Percentiles rank a stretch among this genome's conserved stretches.
Conservation (phyloP, 2,797 vertebrate genomes). For the Pangasius mekongensis region DNA sequence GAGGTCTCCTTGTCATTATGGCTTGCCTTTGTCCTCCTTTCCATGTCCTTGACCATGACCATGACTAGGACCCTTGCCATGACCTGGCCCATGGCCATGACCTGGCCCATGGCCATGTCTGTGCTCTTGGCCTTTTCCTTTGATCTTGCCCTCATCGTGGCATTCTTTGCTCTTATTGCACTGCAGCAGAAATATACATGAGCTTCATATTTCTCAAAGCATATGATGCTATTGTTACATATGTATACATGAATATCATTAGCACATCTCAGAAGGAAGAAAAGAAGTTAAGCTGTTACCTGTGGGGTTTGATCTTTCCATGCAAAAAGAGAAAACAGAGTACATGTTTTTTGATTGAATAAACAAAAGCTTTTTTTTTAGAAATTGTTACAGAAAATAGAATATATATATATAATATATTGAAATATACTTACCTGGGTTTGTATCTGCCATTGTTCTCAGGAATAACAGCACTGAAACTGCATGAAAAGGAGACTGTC, state of each 20-base stretch:
- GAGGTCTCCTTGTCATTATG: conserved; percentile 5
- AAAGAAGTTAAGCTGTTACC: neutral
- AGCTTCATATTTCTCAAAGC: neutral
- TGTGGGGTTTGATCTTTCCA: neutral
- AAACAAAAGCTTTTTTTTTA: neutral
- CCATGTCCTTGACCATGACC: neutral
- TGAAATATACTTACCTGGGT: neutral
- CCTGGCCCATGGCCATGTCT: neutral
- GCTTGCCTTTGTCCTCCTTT: neutral
- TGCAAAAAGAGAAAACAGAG: conserved; percentile 6
- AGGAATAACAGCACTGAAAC: neutral
- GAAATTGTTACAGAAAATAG: neutral
- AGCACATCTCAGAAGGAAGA: neutral
- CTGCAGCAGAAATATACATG: neutral
- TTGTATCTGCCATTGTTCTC: conserved; percentile 26
- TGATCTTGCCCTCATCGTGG: neutral
- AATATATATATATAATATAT: neutral
- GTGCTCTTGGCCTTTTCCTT: conserved; percentile 11
- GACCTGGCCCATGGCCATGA: accelerated
- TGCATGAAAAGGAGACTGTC: neutral
- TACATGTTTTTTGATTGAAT: neutral
- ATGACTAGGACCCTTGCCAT: accelerated
- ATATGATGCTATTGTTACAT: neutral
- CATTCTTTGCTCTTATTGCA: neutral
- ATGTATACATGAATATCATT: neutral